Evolutionary conservation across 2,888 invertebrate species (phyloP), one percentile per base, ranked within the genome.

Genomic region (Himalopsyche kuldschensis): DNA sequence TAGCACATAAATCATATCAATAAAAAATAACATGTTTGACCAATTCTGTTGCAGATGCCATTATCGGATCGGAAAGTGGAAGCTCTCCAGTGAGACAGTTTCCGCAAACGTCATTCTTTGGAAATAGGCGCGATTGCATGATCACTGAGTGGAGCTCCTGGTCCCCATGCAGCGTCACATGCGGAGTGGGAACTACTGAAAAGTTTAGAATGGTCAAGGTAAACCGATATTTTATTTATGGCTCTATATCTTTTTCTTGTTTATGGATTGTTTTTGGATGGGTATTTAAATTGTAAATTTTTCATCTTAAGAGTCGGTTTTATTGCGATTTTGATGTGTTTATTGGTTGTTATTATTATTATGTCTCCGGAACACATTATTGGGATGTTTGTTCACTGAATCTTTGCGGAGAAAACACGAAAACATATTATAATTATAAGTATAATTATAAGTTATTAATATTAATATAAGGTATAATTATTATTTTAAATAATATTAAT

Each of bases 111-210:
- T 90, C 90, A 11, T 10, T n/a, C 8, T 55, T 55, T 55, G 55
- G 55, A 55, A 55, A 55, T 55, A n/a, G 24, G n/a, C 88, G 92
- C 17, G 94, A 95, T 89, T 97, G 97, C 87, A 92, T 94, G 87
- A 91, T 96, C 87, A 94, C 96, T 1, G 92, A 93, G 75, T 98
- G 98, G 98, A 93, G 96, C 35, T 93, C 94, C 78, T 98, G 97
- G 97, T 94, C 95, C 32, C 91, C 93, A 0, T 98, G 98, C 90
- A 96, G 94, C 88, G 95, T 94, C 4, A 91, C 94, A 24, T 98
- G 98, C 89, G 98, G 97, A 32, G 88, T 91, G 15, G 97, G 97
- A 20, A 92, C 92, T 88, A 93, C 94, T 86, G 93, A 93, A 88
- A 93, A 94, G 87, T 90, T 90, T 85, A 91, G 95, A 86, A 92